Base-by-base conservation (phyloP, 2,113 vertebrate genomes). In the Eublepharis macularius region DNA sequence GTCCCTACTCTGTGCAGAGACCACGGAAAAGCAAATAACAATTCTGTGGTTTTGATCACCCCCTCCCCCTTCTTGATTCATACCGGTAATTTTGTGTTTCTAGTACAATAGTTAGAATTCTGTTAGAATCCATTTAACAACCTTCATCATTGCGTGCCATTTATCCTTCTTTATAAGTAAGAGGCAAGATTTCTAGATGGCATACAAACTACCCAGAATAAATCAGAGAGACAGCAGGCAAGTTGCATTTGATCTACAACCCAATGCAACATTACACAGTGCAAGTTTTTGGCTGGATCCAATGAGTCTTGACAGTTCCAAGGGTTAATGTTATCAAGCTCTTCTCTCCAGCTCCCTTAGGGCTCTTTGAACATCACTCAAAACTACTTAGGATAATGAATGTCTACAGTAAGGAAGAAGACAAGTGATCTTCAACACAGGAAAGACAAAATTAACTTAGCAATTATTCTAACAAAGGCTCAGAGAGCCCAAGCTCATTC, bases 361-460 rank as follows among this genome's bases (percentile, higher is more conserved):
- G 68, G 79, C 69, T 89, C 77, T 83, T 76, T 49, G 66, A 83
- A 54, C 83, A 87, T 82, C 65, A 88, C 29, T 63, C 78, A 80
- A 77, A 49, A 73, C 6, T 84, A 16, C 32, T 81, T 74, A 80
- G 51, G 49, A 70, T 82, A 92, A 87, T 2, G 70, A 43, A 57
- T 72, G 49, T 70, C 68, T 39, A 26, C 2, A 0, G 36, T 68
- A 73, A 84, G 32, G 65, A 83, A 82, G 87, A 79, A 51, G 19
- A 65, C 10, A 17, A 57, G 11, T 0, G 1, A 83, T 12, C 2
- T 73, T 78, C 0, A 0, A 32, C 86, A 84, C 63, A 77, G 17
- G 51, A 60, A 17, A 2, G 39, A 66, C 86, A 75, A 69, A 75
- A 86, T 49, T 39, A 75, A 14, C 39, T 83, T 81, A 57, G 69